Conservation (phyloP, 1,140 invertebrate species). For the Drosophila pachea region DNA sequence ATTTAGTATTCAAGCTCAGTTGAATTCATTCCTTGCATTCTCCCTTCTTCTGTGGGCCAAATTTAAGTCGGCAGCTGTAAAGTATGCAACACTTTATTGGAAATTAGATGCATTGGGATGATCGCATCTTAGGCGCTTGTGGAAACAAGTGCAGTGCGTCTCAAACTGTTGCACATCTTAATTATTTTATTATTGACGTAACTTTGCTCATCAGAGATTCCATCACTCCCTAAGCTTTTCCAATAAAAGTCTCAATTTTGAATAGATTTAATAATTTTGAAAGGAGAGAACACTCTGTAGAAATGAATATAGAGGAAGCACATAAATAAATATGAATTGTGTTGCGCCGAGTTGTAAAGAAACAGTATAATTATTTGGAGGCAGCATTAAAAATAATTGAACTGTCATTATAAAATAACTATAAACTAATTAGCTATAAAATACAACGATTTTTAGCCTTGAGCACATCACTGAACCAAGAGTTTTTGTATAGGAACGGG, state of each 20-base stretch:
- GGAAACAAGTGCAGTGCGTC: background rate
- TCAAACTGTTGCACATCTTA: background rate
- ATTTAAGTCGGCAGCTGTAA: background rate
- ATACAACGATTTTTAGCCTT: conserved; percentile 38
- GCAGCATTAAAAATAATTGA: conserved; percentile 59
- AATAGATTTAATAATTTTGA: conserved; percentile 35
- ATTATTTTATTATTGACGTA: too few species aligned
- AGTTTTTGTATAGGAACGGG: conserved; percentile 76
- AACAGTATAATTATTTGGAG: conserved; percentile 66
- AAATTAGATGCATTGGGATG: background rate
- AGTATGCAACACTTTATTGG: conserved; percentile 1
- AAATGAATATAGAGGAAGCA: conserved; percentile 33
- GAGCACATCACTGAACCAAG: conserved; percentile 58
- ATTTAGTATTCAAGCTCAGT: too few species aligned
- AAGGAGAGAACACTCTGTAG: conserved; percentile 12
- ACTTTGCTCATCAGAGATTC: too few species aligned
- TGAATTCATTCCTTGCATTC: background rate
- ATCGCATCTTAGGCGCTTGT: conserved; percentile 11
- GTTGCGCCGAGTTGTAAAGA: conserved; percentile 43
- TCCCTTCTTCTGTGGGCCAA: background rate
- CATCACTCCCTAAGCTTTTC: too few species aligned
- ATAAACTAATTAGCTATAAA: conserved; percentile 58
- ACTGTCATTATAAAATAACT: conserved; percentile 50
- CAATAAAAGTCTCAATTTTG: background rate
- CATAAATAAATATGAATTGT: conserved; percentile 70